Conservation (phyloP, 2,797 vertebrate species). For the Champsocephalus esox region DNA sequence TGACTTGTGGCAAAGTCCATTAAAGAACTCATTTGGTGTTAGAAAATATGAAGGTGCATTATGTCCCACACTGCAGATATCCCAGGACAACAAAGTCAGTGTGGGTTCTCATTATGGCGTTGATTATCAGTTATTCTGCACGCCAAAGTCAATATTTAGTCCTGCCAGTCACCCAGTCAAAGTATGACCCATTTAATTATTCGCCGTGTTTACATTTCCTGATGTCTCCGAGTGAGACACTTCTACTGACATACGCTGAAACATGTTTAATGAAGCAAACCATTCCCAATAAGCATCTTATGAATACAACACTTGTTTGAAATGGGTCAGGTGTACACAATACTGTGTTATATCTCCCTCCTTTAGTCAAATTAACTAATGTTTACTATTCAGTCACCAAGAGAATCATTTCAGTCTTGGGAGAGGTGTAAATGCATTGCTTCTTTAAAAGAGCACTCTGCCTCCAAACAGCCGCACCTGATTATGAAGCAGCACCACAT, state of each 20-base stretch:
- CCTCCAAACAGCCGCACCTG: conserved; percentile 20
- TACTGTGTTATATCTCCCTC: not conserved
- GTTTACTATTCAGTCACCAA: conserved; percentile 1
- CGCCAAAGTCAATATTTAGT: conserved; percentile 57
- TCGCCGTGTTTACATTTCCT: conserved; percentile 48
- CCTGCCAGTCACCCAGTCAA: conserved; percentile 64
- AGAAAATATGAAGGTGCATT: conserved; percentile 30
- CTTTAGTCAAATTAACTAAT: conserved; percentile 2
- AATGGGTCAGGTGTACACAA: not conserved
- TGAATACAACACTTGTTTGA: not conserved
- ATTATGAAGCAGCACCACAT: conserved; percentile 39
- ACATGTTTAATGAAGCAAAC: conserved; percentile 18
- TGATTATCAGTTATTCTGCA: conserved; percentile 62
- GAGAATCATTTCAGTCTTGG: conserved; percentile 5
- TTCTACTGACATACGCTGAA: not conserved
- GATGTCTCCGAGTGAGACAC: conserved; percentile 22
- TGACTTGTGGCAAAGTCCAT: conserved; percentile 31
- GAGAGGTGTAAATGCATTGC: conserved; percentile 4
- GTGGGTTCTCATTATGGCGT: conserved; percentile 51
- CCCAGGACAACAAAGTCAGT: conserved; percentile 41
- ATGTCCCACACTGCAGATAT: conserved; percentile 32
- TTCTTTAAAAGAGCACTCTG: conserved; percentile 5
- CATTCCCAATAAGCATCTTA: not conserved
- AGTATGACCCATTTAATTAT: conserved; percentile 55
- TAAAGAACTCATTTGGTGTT: conserved; percentile 9